These are phyloP conservation scores for Callaeas wilsoni DNA, from an alignment of 2,113 vertebrate genomes.

Conservation along the genomic window DNA sequence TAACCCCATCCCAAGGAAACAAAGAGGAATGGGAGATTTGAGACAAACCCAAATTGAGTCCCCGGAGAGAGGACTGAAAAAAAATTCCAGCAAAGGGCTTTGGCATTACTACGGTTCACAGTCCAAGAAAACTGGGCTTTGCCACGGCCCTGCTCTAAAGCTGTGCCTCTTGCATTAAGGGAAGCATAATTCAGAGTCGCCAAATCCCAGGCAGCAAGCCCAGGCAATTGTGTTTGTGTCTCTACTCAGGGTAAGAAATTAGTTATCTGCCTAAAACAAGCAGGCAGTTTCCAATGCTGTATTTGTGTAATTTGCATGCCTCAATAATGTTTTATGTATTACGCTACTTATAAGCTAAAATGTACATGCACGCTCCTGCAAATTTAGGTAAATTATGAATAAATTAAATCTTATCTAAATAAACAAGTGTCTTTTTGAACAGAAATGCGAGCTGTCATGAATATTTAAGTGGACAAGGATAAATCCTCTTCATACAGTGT, in stretches of 20 bases:
- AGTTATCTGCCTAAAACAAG: constrained; percentile 74
- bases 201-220: constrained; percentile 31
- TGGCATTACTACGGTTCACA: background rate
- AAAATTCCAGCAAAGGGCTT: background rate
- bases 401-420: constrained; percentile 87
- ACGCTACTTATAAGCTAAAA: constrained; percentile 73
- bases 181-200: constrained; percentile 20
- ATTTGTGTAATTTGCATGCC: constrained; percentile 71
- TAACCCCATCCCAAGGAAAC: background rate
- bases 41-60: background rate
- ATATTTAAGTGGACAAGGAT: constrained; percentile 79
- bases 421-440: constrained; percentile 83
- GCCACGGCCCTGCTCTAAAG: background rate
- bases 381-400: constrained; percentile 85
- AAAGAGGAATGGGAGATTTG: fast-evolving
- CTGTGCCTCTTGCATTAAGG: background rate
- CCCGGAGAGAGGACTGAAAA: fast-evolving
- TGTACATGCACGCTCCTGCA: constrained; percentile 75
- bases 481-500: constrained; percentile 62
- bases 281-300: constrained; percentile 48
- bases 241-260: constrained; percentile 51
- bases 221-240: constrained; percentile 46
- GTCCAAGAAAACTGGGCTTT: background rate
- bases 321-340: constrained; percentile 77
- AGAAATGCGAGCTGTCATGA: constrained; percentile 76